Conservation (phyloP, 2,113 vertebrate genomes). For the Physeter macrocephalus region DNA sequence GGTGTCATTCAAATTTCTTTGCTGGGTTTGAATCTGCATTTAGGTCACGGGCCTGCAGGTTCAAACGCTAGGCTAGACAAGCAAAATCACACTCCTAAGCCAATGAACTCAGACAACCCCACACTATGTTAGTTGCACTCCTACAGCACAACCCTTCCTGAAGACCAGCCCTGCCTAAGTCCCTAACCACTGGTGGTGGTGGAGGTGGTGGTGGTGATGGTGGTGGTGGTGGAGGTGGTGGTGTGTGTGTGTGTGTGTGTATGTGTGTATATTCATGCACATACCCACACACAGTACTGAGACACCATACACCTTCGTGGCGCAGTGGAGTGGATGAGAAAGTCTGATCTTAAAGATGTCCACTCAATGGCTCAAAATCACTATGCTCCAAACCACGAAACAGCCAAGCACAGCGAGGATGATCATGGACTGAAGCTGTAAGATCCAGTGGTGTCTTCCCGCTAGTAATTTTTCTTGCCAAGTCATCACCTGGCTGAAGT, state of each 20-base stretch:
- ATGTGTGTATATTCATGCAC: not conserved
- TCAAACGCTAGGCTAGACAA: conserved; percentile 78
- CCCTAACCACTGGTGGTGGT: conserved; percentile 80
- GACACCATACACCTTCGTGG: conserved; percentile 76
- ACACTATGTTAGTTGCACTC: conserved; percentile 73
- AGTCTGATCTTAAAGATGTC: conserved; percentile 84
- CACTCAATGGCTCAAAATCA: conserved; percentile 81
- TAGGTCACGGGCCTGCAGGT: conserved; percentile 67
- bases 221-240: conserved; percentile 30
- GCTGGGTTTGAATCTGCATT: conserved; percentile 82
- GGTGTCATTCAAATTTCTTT: conserved; percentile 82
- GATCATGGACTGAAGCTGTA: conserved; percentile 82
- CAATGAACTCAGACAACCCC: conserved; percentile 82
- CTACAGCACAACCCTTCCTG: conserved; percentile 79
- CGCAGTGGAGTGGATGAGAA: conserved; percentile 78
- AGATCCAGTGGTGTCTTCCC: conserved; percentile 81
- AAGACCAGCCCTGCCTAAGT: conserved; percentile 85
- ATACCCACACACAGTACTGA: conserved; percentile 61
- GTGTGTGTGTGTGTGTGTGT: not conserved
- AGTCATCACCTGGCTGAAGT: conserved; percentile 87
- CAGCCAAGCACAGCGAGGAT: conserved; percentile 84
- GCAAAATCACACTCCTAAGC: conserved; percentile 80
- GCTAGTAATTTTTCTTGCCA: conserved; percentile 77
- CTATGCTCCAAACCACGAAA: conserved; percentile 80
- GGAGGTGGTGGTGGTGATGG: conserved; percentile 7